Percentiles rank a stretch among this genome's conserved stretches.
Evolutionary conservation across 2,797 vertebrate species (phyloP).

Genomic region (Poliocrania exsul): DNA sequence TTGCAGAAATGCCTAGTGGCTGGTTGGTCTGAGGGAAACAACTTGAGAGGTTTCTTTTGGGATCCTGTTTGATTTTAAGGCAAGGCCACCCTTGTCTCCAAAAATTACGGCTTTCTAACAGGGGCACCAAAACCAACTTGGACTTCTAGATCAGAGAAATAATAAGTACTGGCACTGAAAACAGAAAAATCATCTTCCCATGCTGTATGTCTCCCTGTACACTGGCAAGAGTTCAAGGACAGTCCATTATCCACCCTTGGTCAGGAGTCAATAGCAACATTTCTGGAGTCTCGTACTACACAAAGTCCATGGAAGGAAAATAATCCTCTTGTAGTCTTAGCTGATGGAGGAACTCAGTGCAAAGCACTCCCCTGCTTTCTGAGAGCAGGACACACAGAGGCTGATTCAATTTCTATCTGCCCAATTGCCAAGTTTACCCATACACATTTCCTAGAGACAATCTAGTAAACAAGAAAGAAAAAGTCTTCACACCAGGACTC

Average conservation of each 20-base stretch:
- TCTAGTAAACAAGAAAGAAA: not conserved
- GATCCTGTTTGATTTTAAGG: not conserved
- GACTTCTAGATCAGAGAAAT: not conserved
- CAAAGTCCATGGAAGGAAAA: not conserved
- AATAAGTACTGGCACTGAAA: not conserved
- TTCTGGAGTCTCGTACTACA: not conserved
- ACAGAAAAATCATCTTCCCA: not conserved
- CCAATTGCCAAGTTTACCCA: not conserved
- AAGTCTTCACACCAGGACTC: not conserved
- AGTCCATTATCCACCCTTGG: not conserved
- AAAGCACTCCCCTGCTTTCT: not conserved
- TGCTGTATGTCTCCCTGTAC: accelerated
- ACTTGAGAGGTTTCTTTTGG: not conserved
- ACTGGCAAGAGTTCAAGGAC: not conserved
- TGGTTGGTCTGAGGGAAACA: not conserved
- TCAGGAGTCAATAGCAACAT: not conserved
- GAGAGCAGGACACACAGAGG: not conserved
- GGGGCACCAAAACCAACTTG: not conserved
- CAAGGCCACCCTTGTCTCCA: not conserved
- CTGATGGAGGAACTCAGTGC: not conserved
- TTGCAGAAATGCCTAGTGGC: not conserved
- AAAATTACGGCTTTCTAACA: not conserved
- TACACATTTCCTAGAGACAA: not conserved
- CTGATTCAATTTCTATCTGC: not conserved
- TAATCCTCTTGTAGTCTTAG: not conserved